Evolutionary conservation across 1,140 invertebrate genomes (phyloP).

Genomic region (Euwallacea fornicatus): DNA sequence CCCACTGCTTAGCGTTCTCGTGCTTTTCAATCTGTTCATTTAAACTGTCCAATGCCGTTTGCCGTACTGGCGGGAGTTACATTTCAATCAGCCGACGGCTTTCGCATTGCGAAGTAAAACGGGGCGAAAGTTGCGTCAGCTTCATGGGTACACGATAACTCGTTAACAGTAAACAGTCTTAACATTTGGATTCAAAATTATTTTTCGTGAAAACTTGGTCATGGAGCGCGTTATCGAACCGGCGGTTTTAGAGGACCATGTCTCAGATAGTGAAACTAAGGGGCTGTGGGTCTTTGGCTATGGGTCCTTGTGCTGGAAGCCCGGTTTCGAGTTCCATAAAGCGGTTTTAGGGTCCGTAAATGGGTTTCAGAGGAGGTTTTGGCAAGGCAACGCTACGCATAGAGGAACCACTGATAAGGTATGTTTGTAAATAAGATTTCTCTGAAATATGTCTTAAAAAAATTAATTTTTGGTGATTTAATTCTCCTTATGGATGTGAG

Average conservation of each 20-base stretch:
- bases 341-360: conserved; percentile 71
- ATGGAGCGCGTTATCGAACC: conserved; percentile 32
- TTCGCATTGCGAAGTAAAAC: conserved; percentile 6
- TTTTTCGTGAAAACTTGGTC: background rate
- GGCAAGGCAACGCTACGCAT: conserved; percentile 84
- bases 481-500: too few relatives aligned
- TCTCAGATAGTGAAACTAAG: conserved; percentile 47
- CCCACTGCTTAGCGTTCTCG: too few relatives aligned
- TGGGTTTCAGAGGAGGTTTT: conserved; percentile 78
- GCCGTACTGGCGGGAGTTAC: conserved; percentile 10
- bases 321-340: conserved; percentile 76
- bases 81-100: conserved; percentile 7
- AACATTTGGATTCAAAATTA: background rate
- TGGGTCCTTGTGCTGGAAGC: conserved; percentile 85
- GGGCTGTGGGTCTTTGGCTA: conserved; percentile 82
- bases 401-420: conserved; percentile 78
- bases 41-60: background rate
- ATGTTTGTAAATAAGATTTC: conserved; percentile 32
- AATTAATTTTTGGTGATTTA: too few relatives aligned
- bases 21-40: too few relatives aligned
- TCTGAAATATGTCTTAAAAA: too few relatives aligned
- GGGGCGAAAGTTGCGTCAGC: conserved; percentile 15
- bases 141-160: background rate
- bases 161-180: background rate
- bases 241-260: conserved; percentile 36